Conservation (phyloP, 2,113 vertebrate species). For the Raja brachyura region DNA sequence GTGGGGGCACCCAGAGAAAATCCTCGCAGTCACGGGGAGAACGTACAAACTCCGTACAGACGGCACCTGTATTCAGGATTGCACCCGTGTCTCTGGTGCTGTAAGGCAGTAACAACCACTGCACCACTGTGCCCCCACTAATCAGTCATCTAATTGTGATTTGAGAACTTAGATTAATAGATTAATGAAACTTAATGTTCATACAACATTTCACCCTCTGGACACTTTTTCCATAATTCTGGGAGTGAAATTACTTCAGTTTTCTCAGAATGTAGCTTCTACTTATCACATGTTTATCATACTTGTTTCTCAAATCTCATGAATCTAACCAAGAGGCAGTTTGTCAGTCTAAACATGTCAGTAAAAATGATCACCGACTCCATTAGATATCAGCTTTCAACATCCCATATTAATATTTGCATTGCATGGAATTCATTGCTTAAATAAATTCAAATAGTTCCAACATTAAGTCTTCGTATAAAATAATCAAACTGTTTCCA, state of each 20-base stretch:
- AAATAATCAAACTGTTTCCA: neutral
- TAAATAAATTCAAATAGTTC: neutral
- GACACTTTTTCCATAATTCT: neutral
- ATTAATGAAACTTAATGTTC: neutral
- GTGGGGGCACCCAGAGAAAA: no score
- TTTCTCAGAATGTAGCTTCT: neutral
- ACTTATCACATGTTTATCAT: neutral
- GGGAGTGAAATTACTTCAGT: neutral
- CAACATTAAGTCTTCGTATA: neutral
- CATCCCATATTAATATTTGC: neutral
- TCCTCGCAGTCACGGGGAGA: no score
- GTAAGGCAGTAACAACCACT: no score
- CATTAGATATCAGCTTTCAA: slow-evolving; percentile 18
- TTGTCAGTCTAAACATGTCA: neutral
- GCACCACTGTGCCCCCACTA: no score
- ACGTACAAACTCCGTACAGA: no score
- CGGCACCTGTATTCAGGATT: no score
- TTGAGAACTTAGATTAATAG: no score
- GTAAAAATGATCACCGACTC: neutral
- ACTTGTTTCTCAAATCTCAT: neutral
- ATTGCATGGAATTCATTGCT: neutral
- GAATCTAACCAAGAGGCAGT: slow-evolving; percentile 10
- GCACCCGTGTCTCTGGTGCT: no score
- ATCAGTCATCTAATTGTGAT: no score
- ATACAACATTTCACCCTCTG: neutral